A percentile compares a stretch with the other conserved stretches of the same genome.
Evolutionary conservation across 2,113 vertebrate genomes (phyloP).

Genomic region (Thalassarche chlororhynchos): DNA sequence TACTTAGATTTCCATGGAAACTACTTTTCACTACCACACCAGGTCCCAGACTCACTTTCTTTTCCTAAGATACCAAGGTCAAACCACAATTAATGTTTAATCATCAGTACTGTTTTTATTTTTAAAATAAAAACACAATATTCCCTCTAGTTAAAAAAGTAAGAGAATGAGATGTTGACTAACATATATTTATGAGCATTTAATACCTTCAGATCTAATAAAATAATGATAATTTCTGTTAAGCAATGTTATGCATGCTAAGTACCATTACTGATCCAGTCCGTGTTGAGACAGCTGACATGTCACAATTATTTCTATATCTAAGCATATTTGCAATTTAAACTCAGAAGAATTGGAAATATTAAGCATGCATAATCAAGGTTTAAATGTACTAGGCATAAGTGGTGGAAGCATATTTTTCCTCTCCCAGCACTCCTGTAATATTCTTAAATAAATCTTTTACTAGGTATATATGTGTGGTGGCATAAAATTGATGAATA

Average conservation of each 20-base stretch:
- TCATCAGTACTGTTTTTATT: neutral
- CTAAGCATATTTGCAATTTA: slow-evolving; percentile 31
- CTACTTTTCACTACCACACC: neutral
- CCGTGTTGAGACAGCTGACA: neutral
- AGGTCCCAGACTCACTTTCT: neutral
- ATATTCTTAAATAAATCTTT: neutral
- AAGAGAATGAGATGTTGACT: neutral
- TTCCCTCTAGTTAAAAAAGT: neutral
- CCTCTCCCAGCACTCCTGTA: neutral
- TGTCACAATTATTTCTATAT: slow-evolving; percentile 14
- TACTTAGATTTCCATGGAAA: slow-evolving; percentile 53
- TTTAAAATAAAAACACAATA: neutral
- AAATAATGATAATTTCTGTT: slow-evolving; percentile 13
- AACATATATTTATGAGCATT: neutral
- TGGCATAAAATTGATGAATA: neutral
- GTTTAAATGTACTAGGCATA: slow-evolving; percentile 9
- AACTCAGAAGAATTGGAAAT: slow-evolving; percentile 18
- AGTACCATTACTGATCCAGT: neutral
- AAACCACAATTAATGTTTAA: slow-evolving; percentile 20
- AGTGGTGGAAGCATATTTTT: neutral
- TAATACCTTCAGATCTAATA: neutral
- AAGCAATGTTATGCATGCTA: neutral
- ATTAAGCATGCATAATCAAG: slow-evolving; percentile 27
- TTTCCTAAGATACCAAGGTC: neutral
- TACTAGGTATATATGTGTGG: neutral